phyloP scores from a whole-genome alignment of 2,113 vertebrate genomes.

The Recurvirostra avosetta region DNA sequence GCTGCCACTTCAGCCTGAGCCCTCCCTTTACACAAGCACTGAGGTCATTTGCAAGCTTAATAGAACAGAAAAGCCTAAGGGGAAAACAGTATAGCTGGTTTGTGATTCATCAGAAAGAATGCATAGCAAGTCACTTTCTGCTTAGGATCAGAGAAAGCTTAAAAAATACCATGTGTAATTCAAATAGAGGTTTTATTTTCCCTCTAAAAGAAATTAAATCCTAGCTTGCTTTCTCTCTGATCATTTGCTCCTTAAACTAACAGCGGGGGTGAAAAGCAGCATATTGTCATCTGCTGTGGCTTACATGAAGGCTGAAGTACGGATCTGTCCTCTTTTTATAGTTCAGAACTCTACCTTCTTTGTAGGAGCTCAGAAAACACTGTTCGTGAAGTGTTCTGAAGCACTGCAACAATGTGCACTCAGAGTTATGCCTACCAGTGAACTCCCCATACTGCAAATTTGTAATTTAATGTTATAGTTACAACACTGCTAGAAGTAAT shows the following conservation, averaged over 20 bases:
- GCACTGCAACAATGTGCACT: accelerated
- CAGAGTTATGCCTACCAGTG: background rate
- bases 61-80: background rate
- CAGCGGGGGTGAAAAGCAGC: background rate
- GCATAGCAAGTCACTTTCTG: background rate
- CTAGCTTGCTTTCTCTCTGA: background rate
- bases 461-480: background rate
- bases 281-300: background rate
- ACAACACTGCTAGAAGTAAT: background rate
- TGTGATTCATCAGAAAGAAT: background rate
- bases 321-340: background rate
- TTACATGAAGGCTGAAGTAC: background rate
- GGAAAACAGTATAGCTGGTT: background rate
- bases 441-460: accelerated
- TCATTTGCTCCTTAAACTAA: background rate
- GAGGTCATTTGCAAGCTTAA: background rate
- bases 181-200: background rate
- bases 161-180: background rate
- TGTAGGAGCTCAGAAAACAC: background rate
- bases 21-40: background rate
- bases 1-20: background rate
- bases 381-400: background rate
- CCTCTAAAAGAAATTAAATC: background rate
- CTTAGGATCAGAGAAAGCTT: background rate
- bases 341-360: background rate